These are phyloP conservation scores for Amiota minor DNA, from an alignment of 2,888 invertebrate species.

Conservation along the genomic window DNA sequence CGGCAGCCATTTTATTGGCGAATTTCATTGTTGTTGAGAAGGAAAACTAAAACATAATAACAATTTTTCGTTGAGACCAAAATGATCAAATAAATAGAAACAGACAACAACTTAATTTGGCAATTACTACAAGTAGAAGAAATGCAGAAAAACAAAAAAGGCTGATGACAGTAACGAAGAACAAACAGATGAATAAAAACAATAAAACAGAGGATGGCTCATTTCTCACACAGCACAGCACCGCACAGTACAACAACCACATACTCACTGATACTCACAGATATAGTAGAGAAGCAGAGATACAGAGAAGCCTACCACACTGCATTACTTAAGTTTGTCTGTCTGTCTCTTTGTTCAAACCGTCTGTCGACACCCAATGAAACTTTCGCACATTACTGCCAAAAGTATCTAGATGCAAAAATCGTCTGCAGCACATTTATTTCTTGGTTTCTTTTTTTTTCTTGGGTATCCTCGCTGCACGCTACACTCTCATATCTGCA, in stretches of 20 bases:
- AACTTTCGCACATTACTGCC: slow-evolving; percentile 71
- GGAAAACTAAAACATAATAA: slow-evolving; percentile 27
- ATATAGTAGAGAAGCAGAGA: slow-evolving; percentile 42
- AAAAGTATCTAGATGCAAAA: slow-evolving; percentile 70
- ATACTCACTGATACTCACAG: slow-evolving; percentile 41
- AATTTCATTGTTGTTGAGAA: slow-evolving; percentile 10
- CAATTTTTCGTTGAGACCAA: slow-evolving; percentile 53
- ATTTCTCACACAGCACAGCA: background rate
- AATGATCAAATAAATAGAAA: slow-evolving; percentile 5
- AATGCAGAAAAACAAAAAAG: slow-evolving; percentile 22
- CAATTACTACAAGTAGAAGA: slow-evolving; percentile 49
- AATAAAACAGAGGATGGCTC: slow-evolving; percentile 2
- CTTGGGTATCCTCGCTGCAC: slow-evolving; percentile 31
- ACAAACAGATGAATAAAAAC: too few species aligned
- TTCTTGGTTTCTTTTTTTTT: background rate
- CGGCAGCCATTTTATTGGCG: slow-evolving; percentile 51
- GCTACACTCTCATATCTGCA: slow-evolving; percentile 46
- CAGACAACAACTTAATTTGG: slow-evolving; percentile 29
- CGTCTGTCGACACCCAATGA: slow-evolving; percentile 68
- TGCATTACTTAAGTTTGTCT: slow-evolving; percentile 41
- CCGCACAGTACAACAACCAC: background rate
- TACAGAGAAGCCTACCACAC: too few species aligned
- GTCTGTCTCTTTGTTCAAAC: slow-evolving; percentile 14
- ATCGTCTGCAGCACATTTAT: slow-evolving; percentile 35
- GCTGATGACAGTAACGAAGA: too few species aligned